These are phyloP conservation scores for Ancistrus triradiatus DNA, from an alignment of 2,113 vertebrate genomes.

Conservation along the genomic window DNA sequence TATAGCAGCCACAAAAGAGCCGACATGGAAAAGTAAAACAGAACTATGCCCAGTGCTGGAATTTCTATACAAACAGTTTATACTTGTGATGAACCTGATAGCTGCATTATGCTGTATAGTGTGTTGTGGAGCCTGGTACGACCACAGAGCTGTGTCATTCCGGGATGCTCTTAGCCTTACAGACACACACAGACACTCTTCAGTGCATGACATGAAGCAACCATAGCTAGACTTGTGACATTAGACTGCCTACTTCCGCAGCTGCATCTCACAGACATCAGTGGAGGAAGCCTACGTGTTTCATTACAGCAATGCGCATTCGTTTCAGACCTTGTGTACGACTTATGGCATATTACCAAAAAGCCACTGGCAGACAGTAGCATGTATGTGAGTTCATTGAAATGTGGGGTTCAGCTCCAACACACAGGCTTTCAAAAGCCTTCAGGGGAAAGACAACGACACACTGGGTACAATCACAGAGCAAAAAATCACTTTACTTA, in stretches of 20 bases:
- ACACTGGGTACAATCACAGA: too few species aligned
- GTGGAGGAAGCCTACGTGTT: constrained; percentile 30
- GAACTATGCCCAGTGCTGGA: too few species aligned
- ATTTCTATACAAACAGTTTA: too few species aligned
- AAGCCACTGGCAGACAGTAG: not conserved
- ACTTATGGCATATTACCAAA: constrained; percentile 8
- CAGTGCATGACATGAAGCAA: constrained; percentile 53
- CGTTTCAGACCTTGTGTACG: constrained; percentile 25
- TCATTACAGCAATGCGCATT: constrained; percentile 26
- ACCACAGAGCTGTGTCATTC: constrained; percentile 52
- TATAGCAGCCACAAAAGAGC: too few species aligned
- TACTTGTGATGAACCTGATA: too few species aligned
- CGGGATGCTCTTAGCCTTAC: constrained; percentile 31
- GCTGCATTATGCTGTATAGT: too few species aligned
- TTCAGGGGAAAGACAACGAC: constrained; percentile 7
- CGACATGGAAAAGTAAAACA: too few species aligned
- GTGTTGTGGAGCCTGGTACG: constrained; percentile 59
- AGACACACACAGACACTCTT: constrained; percentile 19
- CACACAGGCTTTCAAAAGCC: not conserved
- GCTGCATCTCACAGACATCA: constrained; percentile 17
- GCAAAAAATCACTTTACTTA: too few species aligned
- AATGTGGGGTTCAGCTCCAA: not conserved
- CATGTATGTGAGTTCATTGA: not conserved
- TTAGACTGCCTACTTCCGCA: constrained; percentile 21
- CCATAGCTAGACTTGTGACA: constrained; percentile 43